These are phyloP conservation scores for Oophaga pumilio DNA, from an alignment of 2,113 vertebrate species.

Conservation along the genomic window DNA sequence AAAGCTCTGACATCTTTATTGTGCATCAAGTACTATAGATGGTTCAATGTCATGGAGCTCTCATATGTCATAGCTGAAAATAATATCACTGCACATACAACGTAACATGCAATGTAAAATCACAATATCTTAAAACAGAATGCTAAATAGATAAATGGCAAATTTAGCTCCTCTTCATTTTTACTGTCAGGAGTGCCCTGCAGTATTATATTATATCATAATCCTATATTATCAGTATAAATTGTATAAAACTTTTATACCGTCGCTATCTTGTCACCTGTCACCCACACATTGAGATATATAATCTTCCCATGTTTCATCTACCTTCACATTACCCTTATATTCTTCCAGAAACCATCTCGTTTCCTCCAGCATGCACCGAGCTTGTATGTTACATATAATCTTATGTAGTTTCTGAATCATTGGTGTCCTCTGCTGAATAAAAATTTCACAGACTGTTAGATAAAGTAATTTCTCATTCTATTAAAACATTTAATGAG, in stretches of 20 bases:
- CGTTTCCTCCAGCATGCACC: not conserved
- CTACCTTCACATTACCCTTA: not conserved
- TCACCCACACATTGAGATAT: not conserved
- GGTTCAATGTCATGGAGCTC: not conserved
- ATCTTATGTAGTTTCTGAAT: not conserved
- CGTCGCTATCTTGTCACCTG: not conserved
- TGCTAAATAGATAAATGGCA: not conserved
- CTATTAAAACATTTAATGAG: slow-evolving; percentile 34
- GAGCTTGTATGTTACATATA: slow-evolving; percentile 9
- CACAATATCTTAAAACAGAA: not conserved
- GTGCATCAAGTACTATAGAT: not conserved
- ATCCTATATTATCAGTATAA: not conserved
- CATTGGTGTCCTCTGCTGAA: not conserved
- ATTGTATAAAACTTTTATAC: not conserved
- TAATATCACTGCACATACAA: not conserved
- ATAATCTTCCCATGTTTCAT: not conserved
- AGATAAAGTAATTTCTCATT: slow-evolving; percentile 26
- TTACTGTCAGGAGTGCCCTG: not conserved
- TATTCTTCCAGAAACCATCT: not conserved
- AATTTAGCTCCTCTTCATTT: not conserved
- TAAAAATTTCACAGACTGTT: slow-evolving; percentile 16
- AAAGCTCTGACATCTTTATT: not conserved
- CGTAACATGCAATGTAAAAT: too few relatives aligned
- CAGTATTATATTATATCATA: not conserved
- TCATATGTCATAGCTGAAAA: not conserved